Evolutionary conservation across 2,797 vertebrate species (phyloP).

Genomic region (Heliangelus exortis): DNA sequence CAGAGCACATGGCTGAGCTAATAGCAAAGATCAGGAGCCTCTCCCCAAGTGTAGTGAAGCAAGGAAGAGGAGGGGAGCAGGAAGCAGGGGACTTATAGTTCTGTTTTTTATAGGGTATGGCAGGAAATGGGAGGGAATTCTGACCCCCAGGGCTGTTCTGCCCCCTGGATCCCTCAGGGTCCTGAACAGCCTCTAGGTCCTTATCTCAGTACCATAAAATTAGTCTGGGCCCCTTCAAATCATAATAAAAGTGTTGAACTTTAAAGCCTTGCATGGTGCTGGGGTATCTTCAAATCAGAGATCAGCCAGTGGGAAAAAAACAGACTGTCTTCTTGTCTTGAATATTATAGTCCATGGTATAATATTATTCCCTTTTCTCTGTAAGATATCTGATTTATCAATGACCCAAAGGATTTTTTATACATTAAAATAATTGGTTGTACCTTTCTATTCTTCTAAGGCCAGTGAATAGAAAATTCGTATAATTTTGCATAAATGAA

Average conservation of each 20-base stretch:
- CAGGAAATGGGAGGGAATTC: too few species aligned
- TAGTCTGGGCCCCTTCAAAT: too few species aligned
- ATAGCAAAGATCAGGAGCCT: too few species aligned
- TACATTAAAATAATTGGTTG: slow-evolving; percentile 51
- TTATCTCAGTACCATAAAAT: too few species aligned
- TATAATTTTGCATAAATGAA: slow-evolving; percentile 61
- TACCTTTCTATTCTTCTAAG: slow-evolving; percentile 44
- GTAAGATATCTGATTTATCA: slow-evolving; percentile 22
- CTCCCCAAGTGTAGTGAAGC: too few species aligned
- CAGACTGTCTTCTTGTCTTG: neutral
- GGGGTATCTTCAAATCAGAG: neutral
- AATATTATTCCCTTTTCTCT: neutral
- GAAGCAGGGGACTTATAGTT: too few species aligned
- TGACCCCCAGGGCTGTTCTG: too few species aligned
- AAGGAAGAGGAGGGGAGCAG: too few species aligned
- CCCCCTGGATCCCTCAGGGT: too few species aligned
- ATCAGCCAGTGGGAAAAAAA: slow-evolving; percentile 2
- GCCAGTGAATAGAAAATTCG: slow-evolving; percentile 34
- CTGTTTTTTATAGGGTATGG: too few species aligned
- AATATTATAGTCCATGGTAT: neutral
- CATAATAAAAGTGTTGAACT: neutral
- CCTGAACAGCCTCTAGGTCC: too few species aligned
- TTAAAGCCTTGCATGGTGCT: neutral
- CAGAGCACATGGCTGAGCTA: too few species aligned
- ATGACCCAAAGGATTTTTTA: slow-evolving; percentile 28